Evolutionary conservation across 2,888 invertebrate genomes (phyloP), one percentile per base, ranked within the genome.

Genomic region (Aspidiotus destructor): DNA sequence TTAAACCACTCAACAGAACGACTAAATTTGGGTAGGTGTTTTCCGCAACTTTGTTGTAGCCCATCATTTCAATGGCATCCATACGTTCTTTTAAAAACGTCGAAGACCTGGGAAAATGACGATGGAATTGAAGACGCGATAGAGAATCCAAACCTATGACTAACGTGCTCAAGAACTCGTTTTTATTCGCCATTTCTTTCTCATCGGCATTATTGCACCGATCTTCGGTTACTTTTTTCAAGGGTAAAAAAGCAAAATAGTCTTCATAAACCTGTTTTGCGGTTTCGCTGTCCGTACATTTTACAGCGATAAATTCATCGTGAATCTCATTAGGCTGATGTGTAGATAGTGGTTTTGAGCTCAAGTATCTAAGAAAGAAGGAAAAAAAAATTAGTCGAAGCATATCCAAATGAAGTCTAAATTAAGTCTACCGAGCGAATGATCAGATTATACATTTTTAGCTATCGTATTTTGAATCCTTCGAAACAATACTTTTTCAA

Each of bases 61-160:
- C 48, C n/a, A 13, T 48, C 48, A 48, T 48, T 48, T 48, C 48
- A n/a, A 48, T n/a, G n/a, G 48, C 48, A 48, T 48, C n/a, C 48
- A 48, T 2, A n/a, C n/a, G 10, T n/a, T 48, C 11, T 28, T 5
- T 28, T n/a, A 48, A 48, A 48, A 48, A n/a, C 10, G 3, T n/a
- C 10, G 10, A n/a, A 48, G 48, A 48, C n/a, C 48, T 11, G n/a
- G 48, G 48, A 11, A 48, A 13, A 13, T 48, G 48, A n/a, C 48
- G 48, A 11, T 48, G 48, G 6, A 48, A 48, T n/a, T 48, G 48
- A n/a, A 48, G 48, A 3, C 48, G 48, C 10, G 48, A 48, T 48
- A 48, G 1, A 6, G 48, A 48, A 48, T 48, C 48, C 11, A 48
- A 48, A 13, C 48, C 48, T 11, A 48, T 48, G n/a, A 48, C n/a